Percentiles rank a stretch among this genome's conserved stretches.
Evolutionary conservation across 2,797 vertebrate species (phyloP).

Genomic region (Myripristis murdjan): DNA sequence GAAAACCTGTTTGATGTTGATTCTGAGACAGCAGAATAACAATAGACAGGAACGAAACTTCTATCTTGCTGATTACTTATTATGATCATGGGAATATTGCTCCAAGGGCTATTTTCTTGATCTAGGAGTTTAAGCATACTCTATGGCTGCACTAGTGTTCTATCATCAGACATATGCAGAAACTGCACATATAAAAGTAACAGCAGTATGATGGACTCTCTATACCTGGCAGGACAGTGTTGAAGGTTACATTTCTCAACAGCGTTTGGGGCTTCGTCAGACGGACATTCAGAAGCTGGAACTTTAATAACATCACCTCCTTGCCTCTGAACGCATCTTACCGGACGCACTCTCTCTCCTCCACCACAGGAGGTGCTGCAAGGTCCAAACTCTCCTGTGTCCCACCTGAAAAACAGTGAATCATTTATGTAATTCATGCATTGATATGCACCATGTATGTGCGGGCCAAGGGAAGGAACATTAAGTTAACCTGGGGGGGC

Average conservation of each 20-base stretch:
- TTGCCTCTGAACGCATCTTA: conserved; percentile 78
- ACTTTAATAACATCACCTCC: conserved; percentile 49
- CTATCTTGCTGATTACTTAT: no score
- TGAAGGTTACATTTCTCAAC: conserved; percentile 79
- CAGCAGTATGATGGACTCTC: background rate
- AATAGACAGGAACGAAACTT: background rate
- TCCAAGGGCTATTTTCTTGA: background rate
- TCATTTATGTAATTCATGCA: conserved; percentile 20
- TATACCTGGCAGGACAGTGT: conserved; percentile 82
- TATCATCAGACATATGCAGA: background rate
- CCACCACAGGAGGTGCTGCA: conserved; percentile 84
- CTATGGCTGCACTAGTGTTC: background rate
- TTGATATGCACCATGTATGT: conserved; percentile 6
- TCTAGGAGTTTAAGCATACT: background rate
- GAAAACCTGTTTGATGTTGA: background rate
- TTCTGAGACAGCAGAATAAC: background rate
- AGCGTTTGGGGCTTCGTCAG: conserved; percentile 43
- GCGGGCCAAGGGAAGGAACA: background rate
- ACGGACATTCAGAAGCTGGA: conserved; percentile 59
- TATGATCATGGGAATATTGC: background rate
- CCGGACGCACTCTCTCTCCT: conserved; percentile 75
- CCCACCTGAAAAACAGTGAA: conserved; percentile 77
- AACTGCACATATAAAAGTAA: background rate
- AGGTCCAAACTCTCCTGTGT: conserved; percentile 74
- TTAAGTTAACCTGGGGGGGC: conserved; percentile 86